Evolutionary conservation across 2,113 vertebrate genomes (phyloP).

Genomic region (Plectropomus leopardus): DNA sequence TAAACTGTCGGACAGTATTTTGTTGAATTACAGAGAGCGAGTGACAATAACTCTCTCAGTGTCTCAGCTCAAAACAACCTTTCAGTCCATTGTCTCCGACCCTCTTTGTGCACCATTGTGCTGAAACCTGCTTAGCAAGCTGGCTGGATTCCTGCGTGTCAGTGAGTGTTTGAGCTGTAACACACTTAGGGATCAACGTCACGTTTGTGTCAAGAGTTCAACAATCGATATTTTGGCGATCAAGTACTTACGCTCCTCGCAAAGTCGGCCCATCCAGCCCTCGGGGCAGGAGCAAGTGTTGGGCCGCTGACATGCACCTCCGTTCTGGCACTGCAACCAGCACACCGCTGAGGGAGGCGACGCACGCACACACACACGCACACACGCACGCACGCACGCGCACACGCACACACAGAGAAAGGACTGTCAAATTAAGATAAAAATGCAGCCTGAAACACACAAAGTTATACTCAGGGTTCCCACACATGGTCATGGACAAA

Average conservation of each 20-base stretch:
- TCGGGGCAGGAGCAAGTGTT: slow-evolving; percentile 94
- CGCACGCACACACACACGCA: slow-evolving; percentile 43
- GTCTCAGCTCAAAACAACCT: slow-evolving; percentile 10
- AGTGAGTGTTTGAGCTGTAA: neutral
- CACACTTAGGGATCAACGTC: neutral
- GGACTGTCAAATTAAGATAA: neutral
- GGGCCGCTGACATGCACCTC: slow-evolving; percentile 93
- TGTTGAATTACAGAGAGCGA: neutral
- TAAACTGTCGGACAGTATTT: neutral
- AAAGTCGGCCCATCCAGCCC: slow-evolving; percentile 98
- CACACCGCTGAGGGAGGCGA: slow-evolving; percentile 88
- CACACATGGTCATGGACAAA: too few species aligned
- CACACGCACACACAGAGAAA: slow-evolving; percentile 37
- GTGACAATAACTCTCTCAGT: neutral
- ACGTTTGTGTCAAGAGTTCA: neutral
- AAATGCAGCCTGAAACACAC: neutral
- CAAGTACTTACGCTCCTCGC: slow-evolving; percentile 93
- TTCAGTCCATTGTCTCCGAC: neutral
- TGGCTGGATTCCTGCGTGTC: neutral
- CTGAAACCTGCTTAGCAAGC: slow-evolving; percentile 12
- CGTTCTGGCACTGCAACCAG: slow-evolving; percentile 95
- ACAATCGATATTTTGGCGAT: rapidly evolving
- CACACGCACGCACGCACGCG: neutral
- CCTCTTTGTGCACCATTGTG: slow-evolving; percentile 10
- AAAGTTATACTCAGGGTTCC: too few species aligned